Base-by-base conservation (phyloP, 2,113 vertebrate genomes). In the Lagopus muta region DNA sequence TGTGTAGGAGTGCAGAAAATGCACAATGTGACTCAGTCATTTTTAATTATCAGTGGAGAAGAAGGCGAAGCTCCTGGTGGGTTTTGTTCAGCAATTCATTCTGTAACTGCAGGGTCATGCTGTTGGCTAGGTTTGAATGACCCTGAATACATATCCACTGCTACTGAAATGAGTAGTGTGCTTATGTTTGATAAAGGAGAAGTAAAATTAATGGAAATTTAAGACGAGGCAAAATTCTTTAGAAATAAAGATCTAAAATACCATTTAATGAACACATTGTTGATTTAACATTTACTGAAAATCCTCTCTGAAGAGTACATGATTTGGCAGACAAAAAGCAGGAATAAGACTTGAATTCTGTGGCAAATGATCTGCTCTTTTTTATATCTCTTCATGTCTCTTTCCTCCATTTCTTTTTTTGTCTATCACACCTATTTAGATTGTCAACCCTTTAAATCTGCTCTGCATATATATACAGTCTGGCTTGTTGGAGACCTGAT, bases 31-130 rank as follows among this genome's bases (percentile, higher is more conserved):
- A 86, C 38, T 77, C 75, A 19, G 91, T 82, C 85, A 13, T 83
- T 75, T 93, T 64, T 78, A 86, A 78, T 83, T 57, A 71, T 69
- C 19, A 82, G 12, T 66, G 8, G 22, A 85, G 84, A 70, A 58
- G 89, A 77, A 90, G 89, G 86, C 58, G n/a, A 50, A 76, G 45
- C 78, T 82, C 45, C 4, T 25, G 79, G 52, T 47, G 81, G 72
- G 82, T 72, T 94, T 91, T 90, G 82, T 95, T 88, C 80, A 57
- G 80, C 61, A 61, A 40, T 84, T 88, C 73, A 42, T 47, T 48
- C 40, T 58, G 52, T 55, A 64, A 2, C 75, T 54, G 10, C 55
- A 36, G 82, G 64, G 82, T 86, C 82, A 6, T 32, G 86, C 82
- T 22, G 2, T 24, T 86, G 91, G 6, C 87, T 77, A 43, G 61